Conservation (phyloP, 2,888 invertebrate genomes). For the Cyaniris semiargus region DNA sequence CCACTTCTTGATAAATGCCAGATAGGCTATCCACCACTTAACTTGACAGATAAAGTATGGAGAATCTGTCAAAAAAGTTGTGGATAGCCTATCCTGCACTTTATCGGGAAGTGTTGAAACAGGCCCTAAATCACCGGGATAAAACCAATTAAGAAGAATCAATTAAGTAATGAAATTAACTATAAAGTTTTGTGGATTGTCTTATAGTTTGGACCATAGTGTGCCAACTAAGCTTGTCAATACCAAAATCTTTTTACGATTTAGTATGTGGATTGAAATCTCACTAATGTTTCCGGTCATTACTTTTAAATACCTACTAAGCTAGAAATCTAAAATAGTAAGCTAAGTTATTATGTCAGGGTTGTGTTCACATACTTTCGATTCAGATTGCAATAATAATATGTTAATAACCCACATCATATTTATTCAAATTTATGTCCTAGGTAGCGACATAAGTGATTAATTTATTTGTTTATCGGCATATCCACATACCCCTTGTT, state of each 20-base stretch:
- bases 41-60: too few species aligned
- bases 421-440: slow-evolving; percentile 2
- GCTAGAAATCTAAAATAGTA: neutral
- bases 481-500: neutral
- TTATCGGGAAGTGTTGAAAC: too few species aligned
- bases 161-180: too few species aligned
- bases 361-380: slow-evolving; percentile 10
- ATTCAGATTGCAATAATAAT: neutral
- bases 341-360: slow-evolving; percentile 22
- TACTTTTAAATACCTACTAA: neutral
- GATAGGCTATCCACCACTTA: too few species aligned
- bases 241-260: neutral
- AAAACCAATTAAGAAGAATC: too few species aligned
- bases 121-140: too few species aligned
- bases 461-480: neutral
- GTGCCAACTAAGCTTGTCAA: neutral
- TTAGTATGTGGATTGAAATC: neutral
- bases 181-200: too few species aligned
- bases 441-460: neutral
- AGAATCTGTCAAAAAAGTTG: too few species aligned
- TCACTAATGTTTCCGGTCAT: neutral
- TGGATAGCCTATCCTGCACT: too few species aligned
- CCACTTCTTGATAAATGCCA: too few species aligned
- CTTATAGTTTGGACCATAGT: neutral
- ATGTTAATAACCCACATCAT: slow-evolving; percentile 17